Evolutionary conservation across 2,113 vertebrate species (phyloP), one percentile per base, ranked within the genome.

Genomic region (Cisticola juncidis): DNA sequence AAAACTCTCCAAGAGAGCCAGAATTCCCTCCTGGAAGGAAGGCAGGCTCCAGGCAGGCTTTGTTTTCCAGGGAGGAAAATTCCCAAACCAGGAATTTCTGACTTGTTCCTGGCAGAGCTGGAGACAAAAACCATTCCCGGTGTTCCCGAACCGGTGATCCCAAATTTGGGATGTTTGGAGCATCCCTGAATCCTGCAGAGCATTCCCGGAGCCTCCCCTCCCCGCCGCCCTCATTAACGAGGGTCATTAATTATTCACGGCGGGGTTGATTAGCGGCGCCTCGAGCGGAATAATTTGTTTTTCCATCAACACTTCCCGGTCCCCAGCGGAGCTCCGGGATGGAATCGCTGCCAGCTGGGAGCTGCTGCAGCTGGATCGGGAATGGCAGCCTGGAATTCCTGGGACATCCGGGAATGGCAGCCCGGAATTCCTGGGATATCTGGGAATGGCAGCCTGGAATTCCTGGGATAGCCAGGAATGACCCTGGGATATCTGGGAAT

Each of bases 221-320:
- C 65, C 78, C 2, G 57, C 29, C 4, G 5, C 35, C 42, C 71
- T 51, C 61, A 56, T 48, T 66, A 36, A 54, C 1, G 17, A 20
- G 1, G 15, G 0, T 29, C 9, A 73, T 90, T 88, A 88, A 88
- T 96, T 91, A 88, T 88, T 82, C 80, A 88, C 73, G 4, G 31
- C 5, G 25, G 1, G 26, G 66, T 5, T 90, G 89, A 96, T 94
- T 58, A 86, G 45, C 4, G n/a, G 42, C 9, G 48, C 76, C 76
- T 51, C 5, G 31, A 60, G 88, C 22, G 4, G 15, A 4, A 1
- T 95, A 36, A 83, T 94, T 94, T 78, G 83, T 86, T 95, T 96
- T 91, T 40, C 95, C 85, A 88, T 91, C 91, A 81, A 61, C 83
- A 45, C 80, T 90, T 94, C 58, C 62, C 81, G 36, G 23, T 51